Percentiles rank a stretch among this genome's conserved stretches.
Conservation (phyloP, 1,140 invertebrate species). For the Ectropis grisescens region DNA sequence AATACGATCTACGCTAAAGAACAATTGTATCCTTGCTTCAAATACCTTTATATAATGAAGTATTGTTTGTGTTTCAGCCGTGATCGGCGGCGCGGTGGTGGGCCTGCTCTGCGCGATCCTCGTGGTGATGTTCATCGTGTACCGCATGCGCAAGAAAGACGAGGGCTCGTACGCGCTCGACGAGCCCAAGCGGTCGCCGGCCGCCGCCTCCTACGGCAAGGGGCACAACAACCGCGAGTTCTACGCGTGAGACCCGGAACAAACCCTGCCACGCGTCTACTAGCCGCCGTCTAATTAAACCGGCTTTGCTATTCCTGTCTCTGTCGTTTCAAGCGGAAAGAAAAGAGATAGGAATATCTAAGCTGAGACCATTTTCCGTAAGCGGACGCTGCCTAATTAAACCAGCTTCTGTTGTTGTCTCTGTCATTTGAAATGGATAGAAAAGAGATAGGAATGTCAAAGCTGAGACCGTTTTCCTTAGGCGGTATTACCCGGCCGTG, state of each 20-base stretch:
- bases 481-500: no score
- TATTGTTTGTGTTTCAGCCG: slow-evolving; percentile 83
- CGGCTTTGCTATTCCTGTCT: no score
- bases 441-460: no score
- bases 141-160: slow-evolving; percentile 99
- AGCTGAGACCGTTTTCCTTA: no score
- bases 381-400: not conserved
- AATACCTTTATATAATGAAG: no score
- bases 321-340: no score
- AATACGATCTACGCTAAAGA: no score
- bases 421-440: no score
- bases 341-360: no score
- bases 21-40: no score
- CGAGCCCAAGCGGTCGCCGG: slow-evolving; percentile 94
- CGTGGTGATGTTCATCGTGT: slow-evolving; percentile 99
- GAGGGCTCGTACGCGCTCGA: slow-evolving; percentile 98
- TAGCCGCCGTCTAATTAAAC: slow-evolving; percentile 18
- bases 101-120: slow-evolving; percentile 97
- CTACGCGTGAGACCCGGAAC: slow-evolving; percentile 86
- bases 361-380: no score
- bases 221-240: slow-evolving; percentile 92
- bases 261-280: slow-evolving; percentile 57
- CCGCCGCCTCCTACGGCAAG: slow-evolving; percentile 90
- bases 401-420: no score
- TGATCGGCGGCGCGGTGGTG: slow-evolving; percentile 98